Base-by-base conservation (phyloP, 2,888 invertebrate genomes). In the Heliconius charithonia region DNA sequence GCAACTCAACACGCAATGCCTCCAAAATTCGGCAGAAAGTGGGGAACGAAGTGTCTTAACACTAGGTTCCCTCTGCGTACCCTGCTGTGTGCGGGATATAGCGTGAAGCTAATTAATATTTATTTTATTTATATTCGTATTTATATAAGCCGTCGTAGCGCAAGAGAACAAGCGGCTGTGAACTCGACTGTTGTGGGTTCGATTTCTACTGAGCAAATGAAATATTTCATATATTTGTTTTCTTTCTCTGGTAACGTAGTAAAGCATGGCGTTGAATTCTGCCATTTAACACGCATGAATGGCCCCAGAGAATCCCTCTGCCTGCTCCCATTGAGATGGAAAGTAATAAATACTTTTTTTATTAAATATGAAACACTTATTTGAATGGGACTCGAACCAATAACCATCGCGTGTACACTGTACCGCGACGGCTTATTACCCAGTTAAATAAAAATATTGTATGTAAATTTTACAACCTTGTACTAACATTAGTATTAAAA, bases 381-480 rank as follows among this genome's bases (percentile, higher is more conserved):
- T 56, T 56, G 22, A n/a, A 63, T 22, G n/a, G 9, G 12, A n/a
- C 25, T 41, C 13, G 16, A 41, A 16, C 16, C 16, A 12, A 41
- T 16, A 69, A 67, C 41, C n/a, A 67, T n/a, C 2, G 13, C n/a
- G 4, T 13, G 4, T n/a, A n/a, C 4, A 45, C 41, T 41, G 56
- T 10, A 6, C 29, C 19, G 32, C 12, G 12, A 10, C 0, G 13
- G 22, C 22, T 56, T 7, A 56, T 45, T 22, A 13, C 72, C 3
- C 10, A 37, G 32, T 9, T 25, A 25, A 25, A 12, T n/a, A 59
- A 16, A 59, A 32, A 72, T 72, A 59, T 72, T 72, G 69, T 69
- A 72, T 59, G 56, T 59, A 72, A 72, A 72, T 59, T n/a, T 25
- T 25, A 72, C 32, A 19, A 32, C 72, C 71, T 32, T 32, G 41